Evolutionary conservation across 64 coral and sea anemone genomes (phyloP).

Genomic region (Orbicella faveolata): DNA sequence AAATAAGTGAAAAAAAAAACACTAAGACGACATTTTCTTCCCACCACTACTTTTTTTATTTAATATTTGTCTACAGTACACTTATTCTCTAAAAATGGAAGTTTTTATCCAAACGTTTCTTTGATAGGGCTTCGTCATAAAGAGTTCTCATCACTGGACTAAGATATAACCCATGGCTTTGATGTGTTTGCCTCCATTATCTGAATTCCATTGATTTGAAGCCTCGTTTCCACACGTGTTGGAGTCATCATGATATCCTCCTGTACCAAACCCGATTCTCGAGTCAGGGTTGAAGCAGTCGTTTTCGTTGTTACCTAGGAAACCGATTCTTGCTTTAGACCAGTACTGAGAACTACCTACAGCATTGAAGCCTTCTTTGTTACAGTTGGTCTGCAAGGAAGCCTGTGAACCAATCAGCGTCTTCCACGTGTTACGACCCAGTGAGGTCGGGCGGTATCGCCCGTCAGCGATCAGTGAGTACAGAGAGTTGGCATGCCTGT

Average conservation of each 20-base stretch:
- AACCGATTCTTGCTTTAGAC: too few species aligned
- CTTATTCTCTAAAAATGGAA: too few species aligned
- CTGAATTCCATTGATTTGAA: not conserved
- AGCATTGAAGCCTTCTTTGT: slow-evolving; percentile 51
- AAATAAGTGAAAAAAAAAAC: too few species aligned
- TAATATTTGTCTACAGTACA: too few species aligned
- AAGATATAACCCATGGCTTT: slow-evolving; percentile 46
- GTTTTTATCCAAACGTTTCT: too few species aligned
- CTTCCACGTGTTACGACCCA: slow-evolving; percentile 45
- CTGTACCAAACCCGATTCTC: slow-evolving; percentile 30
- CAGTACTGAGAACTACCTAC: not conserved
- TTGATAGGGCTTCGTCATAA: too few species aligned
- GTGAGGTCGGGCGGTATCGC: not conserved
- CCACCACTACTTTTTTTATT: too few species aligned
- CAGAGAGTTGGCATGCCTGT: slow-evolving; percentile 12
- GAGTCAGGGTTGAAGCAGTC: slow-evolving; percentile 19
- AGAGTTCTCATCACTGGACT: slow-evolving; percentile 18
- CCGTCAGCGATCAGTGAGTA: slow-evolving; percentile 41
- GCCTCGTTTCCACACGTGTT: slow-evolving; percentile 14
- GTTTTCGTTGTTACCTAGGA: not conserved
- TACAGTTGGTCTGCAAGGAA: slow-evolving; percentile 17
- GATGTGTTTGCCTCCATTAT: slow-evolving; percentile 3
- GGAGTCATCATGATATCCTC: not conserved
- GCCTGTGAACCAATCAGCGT: slow-evolving; percentile 33
- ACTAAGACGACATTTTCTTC: too few species aligned